Percentiles rank a stretch among this genome's conserved stretches.
These are phyloP conservation scores for Hirtodrosophila confusa DNA, from an alignment of 2,888 invertebrate species.

Conservation along the genomic window DNA sequence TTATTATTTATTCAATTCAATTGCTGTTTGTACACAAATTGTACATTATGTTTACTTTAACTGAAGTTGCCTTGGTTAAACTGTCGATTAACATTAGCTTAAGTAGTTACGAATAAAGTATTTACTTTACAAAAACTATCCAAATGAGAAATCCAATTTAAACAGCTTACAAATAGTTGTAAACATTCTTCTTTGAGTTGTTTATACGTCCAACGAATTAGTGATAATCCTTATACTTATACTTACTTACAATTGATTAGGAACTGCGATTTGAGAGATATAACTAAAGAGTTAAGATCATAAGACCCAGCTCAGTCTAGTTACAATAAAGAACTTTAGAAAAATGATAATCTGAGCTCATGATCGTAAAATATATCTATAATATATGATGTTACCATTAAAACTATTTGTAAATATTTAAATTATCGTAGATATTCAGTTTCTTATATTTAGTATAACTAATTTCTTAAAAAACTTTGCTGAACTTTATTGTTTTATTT, in stretches of 20 bases:
- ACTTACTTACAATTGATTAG: too few relatives aligned
- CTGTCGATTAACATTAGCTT: slow-evolving; percentile 5
- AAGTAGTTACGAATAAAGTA: background rate
- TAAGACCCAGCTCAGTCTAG: too few relatives aligned
- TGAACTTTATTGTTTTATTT: background rate
- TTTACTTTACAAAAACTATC: too few relatives aligned
- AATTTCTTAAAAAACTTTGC: background rate
- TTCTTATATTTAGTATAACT: background rate
- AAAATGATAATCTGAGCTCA: too few relatives aligned
- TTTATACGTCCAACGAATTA: slow-evolving; percentile 6
- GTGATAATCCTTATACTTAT: background rate
- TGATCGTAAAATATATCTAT: too few relatives aligned
- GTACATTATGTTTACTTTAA: background rate
- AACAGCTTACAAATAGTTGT: slow-evolving; percentile 34
- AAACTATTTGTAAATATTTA: background rate
- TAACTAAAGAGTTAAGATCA: too few relatives aligned
- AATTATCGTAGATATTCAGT: background rate
- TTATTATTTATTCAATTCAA: slow-evolving; percentile 35
- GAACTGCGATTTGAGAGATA: too few relatives aligned
- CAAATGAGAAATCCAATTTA: slow-evolving; percentile 25
- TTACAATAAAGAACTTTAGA: too few relatives aligned
- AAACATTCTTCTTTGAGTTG: background rate
- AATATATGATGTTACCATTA: too few relatives aligned
- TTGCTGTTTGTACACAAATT: slow-evolving; percentile 19
- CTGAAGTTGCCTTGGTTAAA: background rate